A percentile compares a stretch with the other conserved stretches of the same genome.
phyloP scores from a whole-genome alignment of 64 coral and sea anemone genomes.

The Actinia tenebrosa region DNA sequence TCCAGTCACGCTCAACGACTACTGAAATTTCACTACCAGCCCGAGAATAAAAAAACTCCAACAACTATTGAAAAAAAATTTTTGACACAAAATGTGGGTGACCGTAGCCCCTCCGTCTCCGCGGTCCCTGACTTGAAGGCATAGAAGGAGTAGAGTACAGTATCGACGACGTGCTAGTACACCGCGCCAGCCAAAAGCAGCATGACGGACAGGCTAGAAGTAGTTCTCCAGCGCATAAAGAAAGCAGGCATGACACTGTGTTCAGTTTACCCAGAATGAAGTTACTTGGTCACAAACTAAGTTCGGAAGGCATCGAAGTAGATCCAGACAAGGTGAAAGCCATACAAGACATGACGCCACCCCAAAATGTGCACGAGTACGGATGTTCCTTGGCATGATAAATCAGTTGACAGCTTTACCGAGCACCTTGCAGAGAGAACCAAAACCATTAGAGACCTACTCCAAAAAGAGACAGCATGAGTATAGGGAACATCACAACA shows the following conservation, averaged over 20 bases:
- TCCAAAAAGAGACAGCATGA: conserved; percentile 21
- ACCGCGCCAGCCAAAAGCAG: neutral
- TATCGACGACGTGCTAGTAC: conserved; percentile 26
- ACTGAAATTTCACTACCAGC: too few relatives aligned
- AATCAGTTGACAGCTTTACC: conserved; percentile 22
- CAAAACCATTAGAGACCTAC: conserved; percentile 11
- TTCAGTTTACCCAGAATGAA: conserved; percentile 14
- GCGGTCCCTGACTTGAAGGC: too few relatives aligned
- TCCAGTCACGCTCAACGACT: too few relatives aligned
- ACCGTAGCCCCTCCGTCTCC: too few relatives aligned
- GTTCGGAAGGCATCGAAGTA: neutral
- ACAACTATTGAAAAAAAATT: too few relatives aligned
- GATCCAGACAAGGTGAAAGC: conserved; percentile 30
- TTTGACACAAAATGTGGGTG: too few relatives aligned
- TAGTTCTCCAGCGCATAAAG: neutral
- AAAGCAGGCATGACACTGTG: conserved; percentile 22
- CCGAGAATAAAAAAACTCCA: too few relatives aligned
- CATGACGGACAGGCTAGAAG: neutral
- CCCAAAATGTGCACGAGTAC: neutral
- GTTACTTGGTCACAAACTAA: conserved; percentile 28
- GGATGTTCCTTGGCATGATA: conserved; percentile 5
- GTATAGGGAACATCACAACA: conserved; percentile 21
- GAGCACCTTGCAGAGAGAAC: conserved; percentile 30
- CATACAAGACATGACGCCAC: neutral
- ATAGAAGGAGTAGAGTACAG: conserved; percentile 29